Base-by-base conservation (phyloP, 1,140 invertebrate species). In the Periplaneta americana region DNA sequence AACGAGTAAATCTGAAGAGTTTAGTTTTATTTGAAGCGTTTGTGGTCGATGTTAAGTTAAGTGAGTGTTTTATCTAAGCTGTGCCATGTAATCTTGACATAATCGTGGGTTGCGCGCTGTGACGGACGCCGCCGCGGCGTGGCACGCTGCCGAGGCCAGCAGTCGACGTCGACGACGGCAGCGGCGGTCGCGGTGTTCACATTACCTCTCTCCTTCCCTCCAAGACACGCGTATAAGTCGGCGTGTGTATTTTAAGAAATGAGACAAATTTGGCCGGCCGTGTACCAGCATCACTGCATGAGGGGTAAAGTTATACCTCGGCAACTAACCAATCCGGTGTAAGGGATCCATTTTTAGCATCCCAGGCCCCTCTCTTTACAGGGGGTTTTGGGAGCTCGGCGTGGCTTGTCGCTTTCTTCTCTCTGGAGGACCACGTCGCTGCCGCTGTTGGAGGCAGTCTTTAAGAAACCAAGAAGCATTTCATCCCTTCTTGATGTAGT, bases 251-350 rank as follows among this genome's bases (percentile, higher is more conserved):
- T 94, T 94, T 90, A 91, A 91, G 92, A 93, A 93, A 93, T 93
- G 93, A 94, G 93, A 94, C 93, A 92, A 93, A 94, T 93, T 93
- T 93, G 93, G 93, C 90, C 89, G 90, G 90, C 89, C 91, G 90
- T 91, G 90, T 11, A 15, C n/a, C 33, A 28, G 48, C 48, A 66
- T n/a, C 22, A 66, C 22, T n/a, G 48, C 85, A 85, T 85, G 86
- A 85, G 85, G 85, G 81, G 82, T 84, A 82, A 82, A 77, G 75
- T 48, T 79, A 83, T 81, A 76, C 76, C 75, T 28, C 37, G 37
- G 66, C 83, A 83, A 83, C 88, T 87, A 88, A 88, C 88, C 79
- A 84, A 84, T 83, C 83, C 80, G 66, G 33, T 36, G 79, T 66
- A 28, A 83, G 84, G 86, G 86, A 82, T 85, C 91, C 91, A 91